Conservation (phyloP, 2,113 vertebrate species). For the Odobenus rosmarus region DNA sequence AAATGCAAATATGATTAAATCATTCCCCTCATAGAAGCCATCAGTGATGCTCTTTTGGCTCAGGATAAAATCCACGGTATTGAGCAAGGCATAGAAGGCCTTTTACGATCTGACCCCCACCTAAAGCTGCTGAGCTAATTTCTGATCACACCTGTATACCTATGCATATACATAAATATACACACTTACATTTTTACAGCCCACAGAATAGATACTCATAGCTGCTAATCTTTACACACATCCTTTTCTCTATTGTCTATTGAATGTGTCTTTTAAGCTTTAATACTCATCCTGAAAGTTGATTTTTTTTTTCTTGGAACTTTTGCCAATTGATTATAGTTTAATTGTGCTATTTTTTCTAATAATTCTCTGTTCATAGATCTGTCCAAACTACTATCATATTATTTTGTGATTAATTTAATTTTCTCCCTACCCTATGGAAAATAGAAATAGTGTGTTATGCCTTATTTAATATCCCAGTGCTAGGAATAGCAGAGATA, state of each 20-base stretch:
- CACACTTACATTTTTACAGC: neutral
- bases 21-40: neutral
- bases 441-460: neutral
- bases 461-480: neutral
- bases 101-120: neutral
- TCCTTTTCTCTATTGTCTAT: neutral
- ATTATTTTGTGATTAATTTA: neutral
- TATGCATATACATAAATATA: neutral
- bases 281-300: neutral
- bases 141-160: neutral
- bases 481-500: neutral
- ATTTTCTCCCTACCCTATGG: neutral
- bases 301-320: neutral
- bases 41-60: neutral
- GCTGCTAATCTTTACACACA: neutral
- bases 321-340: neutral
- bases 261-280: neutral
- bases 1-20: neutral
- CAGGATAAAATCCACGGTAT: neutral
- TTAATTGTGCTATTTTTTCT: neutral
- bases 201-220: neutral
- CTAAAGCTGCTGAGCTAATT: neutral
- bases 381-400: neutral
- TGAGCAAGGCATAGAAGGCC: neutral
- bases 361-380: neutral